These are phyloP conservation scores for Venustaconcha ellipsiformis DNA, from an alignment of 1,140 invertebrate genomes.

Conservation along the genomic window DNA sequence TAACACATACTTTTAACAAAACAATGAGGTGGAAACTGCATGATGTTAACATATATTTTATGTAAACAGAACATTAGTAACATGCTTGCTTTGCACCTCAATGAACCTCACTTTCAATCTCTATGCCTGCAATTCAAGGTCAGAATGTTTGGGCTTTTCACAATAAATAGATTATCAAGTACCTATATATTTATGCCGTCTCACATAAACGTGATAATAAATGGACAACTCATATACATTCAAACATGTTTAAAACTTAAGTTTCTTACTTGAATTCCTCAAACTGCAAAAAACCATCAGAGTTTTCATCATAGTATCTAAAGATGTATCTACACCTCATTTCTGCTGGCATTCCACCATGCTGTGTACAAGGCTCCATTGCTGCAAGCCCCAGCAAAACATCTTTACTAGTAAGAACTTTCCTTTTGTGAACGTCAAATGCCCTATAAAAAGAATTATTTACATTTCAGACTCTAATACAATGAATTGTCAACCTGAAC, in stretches of 20 bases:
- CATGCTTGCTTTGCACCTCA: no score
- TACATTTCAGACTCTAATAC: neutral
- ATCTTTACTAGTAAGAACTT: constrained; percentile 69
- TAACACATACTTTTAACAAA: no score
- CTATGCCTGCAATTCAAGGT: no score
- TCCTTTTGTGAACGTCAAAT: constrained; percentile 67
- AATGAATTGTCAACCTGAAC: neutral
- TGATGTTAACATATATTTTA: no score
- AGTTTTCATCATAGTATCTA: constrained; percentile 71
- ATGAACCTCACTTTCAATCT: no score
- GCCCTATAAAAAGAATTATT: constrained; percentile 54
- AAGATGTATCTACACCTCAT: constrained; percentile 74
- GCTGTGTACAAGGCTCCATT: constrained; percentile 72
- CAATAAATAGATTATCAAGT: no score
- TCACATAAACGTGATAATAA: no score
- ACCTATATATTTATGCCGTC: no score
- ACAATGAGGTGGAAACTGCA: no score
- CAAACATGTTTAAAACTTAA: neutral
- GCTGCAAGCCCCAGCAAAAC: constrained; percentile 72
- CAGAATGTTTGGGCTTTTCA: no score
- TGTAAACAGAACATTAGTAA: no score
- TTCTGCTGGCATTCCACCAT: constrained; percentile 73
- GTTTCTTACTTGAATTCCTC: constrained; percentile 67
- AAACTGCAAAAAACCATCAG: constrained; percentile 67
- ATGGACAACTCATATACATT: no score